Evolutionary conservation across 2,113 vertebrate species (phyloP).

Genomic region (Tragelaphus imberbis): DNA sequence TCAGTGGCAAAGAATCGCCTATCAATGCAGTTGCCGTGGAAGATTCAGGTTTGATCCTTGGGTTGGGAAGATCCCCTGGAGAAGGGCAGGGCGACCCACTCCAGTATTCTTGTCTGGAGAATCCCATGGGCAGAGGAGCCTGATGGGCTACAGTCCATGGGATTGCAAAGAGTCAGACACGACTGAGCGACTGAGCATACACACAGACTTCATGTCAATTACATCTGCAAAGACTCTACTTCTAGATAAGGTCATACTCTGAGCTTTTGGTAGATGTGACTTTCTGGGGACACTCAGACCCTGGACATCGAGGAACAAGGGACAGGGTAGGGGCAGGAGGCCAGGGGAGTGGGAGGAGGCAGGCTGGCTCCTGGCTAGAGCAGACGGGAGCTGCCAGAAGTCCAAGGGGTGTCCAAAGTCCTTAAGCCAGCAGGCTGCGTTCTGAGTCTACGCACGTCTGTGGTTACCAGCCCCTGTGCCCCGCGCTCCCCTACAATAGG

Average conservation of each 20-base stretch:
- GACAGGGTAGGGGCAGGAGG: accelerated
- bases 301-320: not conserved
- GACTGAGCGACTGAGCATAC: not conserved
- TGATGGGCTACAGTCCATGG: not conserved
- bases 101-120: not conserved
- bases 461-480: accelerated
- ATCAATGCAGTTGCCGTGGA: accelerated
- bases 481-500: accelerated
- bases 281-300: not conserved
- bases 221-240: not conserved
- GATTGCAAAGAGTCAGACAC: not conserved
- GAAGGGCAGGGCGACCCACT: not conserved
- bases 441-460: not conserved
- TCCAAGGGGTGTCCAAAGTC: not conserved
- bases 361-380: not conserved
- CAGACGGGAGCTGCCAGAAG: not conserved
- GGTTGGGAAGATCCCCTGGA: not conserved
- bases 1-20: not conserved
- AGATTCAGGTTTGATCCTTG: not conserved
- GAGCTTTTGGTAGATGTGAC: not conserved
- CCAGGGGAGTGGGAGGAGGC: accelerated
- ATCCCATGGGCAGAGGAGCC: not conserved
- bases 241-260: not conserved
- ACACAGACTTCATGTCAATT: not conserved
- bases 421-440: not conserved